phyloP scores from a whole-genome alignment of 2,888 invertebrate species.

The Drosophila incognita region DNA sequence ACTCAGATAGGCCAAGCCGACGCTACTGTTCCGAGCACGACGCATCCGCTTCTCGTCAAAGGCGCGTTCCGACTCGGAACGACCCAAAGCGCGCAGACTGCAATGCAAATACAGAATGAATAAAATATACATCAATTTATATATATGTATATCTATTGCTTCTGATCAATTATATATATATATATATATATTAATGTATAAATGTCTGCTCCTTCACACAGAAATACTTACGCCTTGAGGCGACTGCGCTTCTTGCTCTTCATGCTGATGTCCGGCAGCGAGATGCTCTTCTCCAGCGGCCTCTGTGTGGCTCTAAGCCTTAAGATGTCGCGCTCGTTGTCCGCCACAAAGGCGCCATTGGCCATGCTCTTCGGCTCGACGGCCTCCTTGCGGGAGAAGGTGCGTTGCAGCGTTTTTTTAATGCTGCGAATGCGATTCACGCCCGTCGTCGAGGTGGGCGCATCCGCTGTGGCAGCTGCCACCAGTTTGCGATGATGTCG shows the following conservation, averaged over 20 bases:
- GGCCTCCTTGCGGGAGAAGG: constrained; percentile 86
- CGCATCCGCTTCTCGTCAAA: constrained; percentile 89
- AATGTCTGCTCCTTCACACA: not conserved
- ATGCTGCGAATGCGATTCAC: constrained; percentile 83
- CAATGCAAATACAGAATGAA: not conserved
- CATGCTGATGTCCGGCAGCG: constrained; percentile 93
- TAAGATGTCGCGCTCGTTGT: constrained; percentile 86
- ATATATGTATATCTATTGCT: not conserved
- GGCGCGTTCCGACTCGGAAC: constrained; percentile 92
- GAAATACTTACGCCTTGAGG: constrained; percentile 88
- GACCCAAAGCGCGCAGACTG: constrained; percentile 82
- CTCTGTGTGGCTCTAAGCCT: constrained; percentile 86
- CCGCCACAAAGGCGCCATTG: constrained; percentile 78
- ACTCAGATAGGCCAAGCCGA: constrained; percentile 89
- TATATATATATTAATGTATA: not conserved
- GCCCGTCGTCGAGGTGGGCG: constrained; percentile 41
- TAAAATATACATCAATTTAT: not conserved
- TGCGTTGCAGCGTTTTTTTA: constrained; percentile 85
- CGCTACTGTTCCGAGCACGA: constrained; percentile 87
- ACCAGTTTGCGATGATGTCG: constrained; percentile 76
- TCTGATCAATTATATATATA: not conserved
- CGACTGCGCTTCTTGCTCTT: constrained; percentile 90
- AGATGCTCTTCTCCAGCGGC: constrained; percentile 91
- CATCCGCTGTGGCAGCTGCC: constrained; percentile 44
- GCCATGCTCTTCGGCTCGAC: constrained; percentile 56